Base-by-base conservation (phyloP, 2,888 invertebrate species). In the Leptinotarsa juncta region DNA sequence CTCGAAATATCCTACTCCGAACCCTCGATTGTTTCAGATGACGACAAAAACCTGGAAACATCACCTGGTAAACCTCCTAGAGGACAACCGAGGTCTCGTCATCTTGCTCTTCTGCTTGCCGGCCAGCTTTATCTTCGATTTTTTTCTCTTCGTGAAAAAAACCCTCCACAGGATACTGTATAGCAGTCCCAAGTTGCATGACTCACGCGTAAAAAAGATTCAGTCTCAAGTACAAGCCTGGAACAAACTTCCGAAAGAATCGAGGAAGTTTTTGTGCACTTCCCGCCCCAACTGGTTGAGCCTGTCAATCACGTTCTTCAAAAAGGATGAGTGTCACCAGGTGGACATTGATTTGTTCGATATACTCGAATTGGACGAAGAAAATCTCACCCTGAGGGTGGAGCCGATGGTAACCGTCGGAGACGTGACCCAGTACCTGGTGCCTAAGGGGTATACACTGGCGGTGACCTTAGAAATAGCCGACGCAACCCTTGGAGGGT, bases 261-360 rank as follows among this genome's bases (percentile, higher is more conserved):
- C 89, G 1, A 87, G 90, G 5, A 91, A 91, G 71, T 87, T 91
- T 0, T 88, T 93, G 18, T 93, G 93, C 87, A 93, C 93, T 0
- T 89, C 93, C 0, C 87, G 93, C 10, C 92, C 93, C 4, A 93
- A 93, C 86, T 93, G 93, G 93, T 87, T 91, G 67, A 93, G 92
- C 15, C 88, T 93, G 5, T 93, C 93, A 14, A 91, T 91, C 1
- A 93, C 91, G 0, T 93, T 93, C 88, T 93, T 91, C 86, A 89
- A 89, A 82, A 93, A 93, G 83, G 89, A 91, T 71, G 86, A 90
- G 3, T 92, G 92, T 80, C 92, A 93, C 80, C 88, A 90, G 84
- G 90, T 93, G 4, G 88, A 91, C 0, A 89, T 93, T n/a, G 90
- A 92, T 1, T 86, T 93, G 15, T 91, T 91, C 83, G 90, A 92